Conservation (phyloP, 2,888 invertebrate species). For the Andrena trimmerana region DNA sequence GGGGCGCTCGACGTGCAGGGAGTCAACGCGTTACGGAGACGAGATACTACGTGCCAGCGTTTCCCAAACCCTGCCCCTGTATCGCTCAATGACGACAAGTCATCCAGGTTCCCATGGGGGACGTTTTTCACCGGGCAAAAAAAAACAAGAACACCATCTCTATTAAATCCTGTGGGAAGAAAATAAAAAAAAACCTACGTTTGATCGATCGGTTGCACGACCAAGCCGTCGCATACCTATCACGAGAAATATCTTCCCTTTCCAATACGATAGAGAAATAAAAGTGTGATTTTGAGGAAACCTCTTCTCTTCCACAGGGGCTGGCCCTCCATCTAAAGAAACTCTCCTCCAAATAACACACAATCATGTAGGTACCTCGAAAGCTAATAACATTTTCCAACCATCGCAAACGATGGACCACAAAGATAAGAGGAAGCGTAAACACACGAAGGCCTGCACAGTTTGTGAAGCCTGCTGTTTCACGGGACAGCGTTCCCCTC, state of each 20-base stretch:
- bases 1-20: constrained; percentile 56
- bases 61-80: constrained; percentile 6
- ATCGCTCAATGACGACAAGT: constrained; percentile 3
- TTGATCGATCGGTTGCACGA: background rate
- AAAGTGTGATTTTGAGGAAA: too few relatives aligned
- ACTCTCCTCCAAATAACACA: too few relatives aligned
- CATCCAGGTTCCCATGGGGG: constrained; percentile 19
- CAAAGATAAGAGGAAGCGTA: constrained; percentile 4
- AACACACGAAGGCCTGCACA: background rate
- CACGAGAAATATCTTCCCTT: too few relatives aligned
- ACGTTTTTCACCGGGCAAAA: background rate
- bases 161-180: background rate
- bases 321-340: too few relatives aligned
- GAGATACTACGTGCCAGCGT: constrained; percentile 13
- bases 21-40: constrained; percentile 13
- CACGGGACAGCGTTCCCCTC: background rate
- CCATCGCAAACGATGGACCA: background rate
- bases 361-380: too few relatives aligned
- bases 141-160: background rate
- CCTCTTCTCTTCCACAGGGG: too few relatives aligned
- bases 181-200: too few relatives aligned
- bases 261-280: too few relatives aligned
- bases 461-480: constrained; percentile 3
- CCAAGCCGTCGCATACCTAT: too few relatives aligned
- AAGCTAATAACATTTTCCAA: background rate